Percentiles rank a stretch among this genome's conserved stretches.
Conservation (phyloP, 2,113 vertebrate species). For the Callithrix jacchus region DNA sequence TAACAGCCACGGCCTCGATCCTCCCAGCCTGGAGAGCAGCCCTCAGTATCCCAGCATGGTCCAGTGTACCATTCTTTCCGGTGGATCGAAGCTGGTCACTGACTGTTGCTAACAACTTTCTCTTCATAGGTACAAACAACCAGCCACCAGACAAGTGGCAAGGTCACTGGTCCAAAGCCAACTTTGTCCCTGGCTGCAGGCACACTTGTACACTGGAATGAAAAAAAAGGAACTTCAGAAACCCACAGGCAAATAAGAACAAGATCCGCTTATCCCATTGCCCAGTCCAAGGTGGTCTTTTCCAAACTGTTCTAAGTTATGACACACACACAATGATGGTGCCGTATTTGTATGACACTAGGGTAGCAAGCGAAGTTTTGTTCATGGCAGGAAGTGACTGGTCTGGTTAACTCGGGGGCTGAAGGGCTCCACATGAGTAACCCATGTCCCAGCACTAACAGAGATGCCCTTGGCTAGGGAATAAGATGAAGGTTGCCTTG, state of each 20-base stretch:
- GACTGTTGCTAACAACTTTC: background rate
- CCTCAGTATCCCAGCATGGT: background rate
- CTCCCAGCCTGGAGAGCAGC: background rate
- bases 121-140: background rate
- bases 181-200: background rate
- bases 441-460: accelerated
- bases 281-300: background rate
- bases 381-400: background rate
- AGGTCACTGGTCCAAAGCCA: background rate
- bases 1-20: too few species aligned
- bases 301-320: background rate
- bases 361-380: background rate
- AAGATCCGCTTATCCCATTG: background rate
- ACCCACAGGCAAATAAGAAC: background rate
- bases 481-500: background rate
- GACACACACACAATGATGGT: background rate
- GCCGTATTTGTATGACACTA: background rate
- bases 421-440: background rate
- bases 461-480: background rate
- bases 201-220: background rate
- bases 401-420: accelerated
- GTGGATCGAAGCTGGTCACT: background rate
- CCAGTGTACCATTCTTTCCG: background rate
- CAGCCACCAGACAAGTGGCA: background rate
- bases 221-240: background rate